A percentile compares a stretch with the other conserved stretches of the same genome.
These are phyloP conservation scores for Leiothrix lutea DNA, from an alignment of 2,113 vertebrate species.

Conservation along the genomic window DNA sequence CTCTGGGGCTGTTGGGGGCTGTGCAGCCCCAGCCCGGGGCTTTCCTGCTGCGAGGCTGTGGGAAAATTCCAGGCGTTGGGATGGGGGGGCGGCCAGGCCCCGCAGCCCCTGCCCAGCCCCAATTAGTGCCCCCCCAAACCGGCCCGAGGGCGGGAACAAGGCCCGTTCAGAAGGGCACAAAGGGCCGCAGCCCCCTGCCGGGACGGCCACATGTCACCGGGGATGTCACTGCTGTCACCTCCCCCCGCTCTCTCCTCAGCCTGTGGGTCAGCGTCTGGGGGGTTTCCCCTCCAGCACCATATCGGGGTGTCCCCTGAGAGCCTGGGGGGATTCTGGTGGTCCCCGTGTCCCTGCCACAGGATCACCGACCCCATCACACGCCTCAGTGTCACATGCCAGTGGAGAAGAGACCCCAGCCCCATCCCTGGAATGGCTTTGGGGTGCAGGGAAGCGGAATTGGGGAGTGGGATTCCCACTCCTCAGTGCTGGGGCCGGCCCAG, in stretches of 20 bases:
- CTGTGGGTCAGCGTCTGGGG: not conserved
- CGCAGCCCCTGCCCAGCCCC: not conserved
- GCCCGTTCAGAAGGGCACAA: not conserved
- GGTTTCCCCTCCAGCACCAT: not conserved
- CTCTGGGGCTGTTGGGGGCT: not conserved
- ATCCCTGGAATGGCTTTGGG: not conserved
- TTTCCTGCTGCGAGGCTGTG: not conserved
- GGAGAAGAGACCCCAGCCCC: not conserved
- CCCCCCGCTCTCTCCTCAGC: not conserved
- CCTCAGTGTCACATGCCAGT: accelerated
- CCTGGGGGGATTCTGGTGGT: not conserved
- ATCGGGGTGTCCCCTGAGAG: not conserved
- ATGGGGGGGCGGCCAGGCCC: not conserved
- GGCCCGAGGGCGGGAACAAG: not conserved
- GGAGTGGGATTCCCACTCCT: not conserved
- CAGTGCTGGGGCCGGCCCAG: not conserved
- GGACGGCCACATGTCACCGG: not conserved
- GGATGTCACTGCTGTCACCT: not conserved
- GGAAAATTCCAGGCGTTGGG: constrained; percentile 31
- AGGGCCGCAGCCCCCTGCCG: not conserved
- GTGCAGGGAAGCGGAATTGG: accelerated
- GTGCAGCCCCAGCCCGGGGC: not conserved
- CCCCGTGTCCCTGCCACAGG: not conserved
- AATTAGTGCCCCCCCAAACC: not conserved
- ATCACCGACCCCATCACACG: accelerated